These are phyloP conservation scores for Erebia aethiops DNA, from an alignment of 2,888 invertebrate species.

Conservation along the genomic window DNA sequence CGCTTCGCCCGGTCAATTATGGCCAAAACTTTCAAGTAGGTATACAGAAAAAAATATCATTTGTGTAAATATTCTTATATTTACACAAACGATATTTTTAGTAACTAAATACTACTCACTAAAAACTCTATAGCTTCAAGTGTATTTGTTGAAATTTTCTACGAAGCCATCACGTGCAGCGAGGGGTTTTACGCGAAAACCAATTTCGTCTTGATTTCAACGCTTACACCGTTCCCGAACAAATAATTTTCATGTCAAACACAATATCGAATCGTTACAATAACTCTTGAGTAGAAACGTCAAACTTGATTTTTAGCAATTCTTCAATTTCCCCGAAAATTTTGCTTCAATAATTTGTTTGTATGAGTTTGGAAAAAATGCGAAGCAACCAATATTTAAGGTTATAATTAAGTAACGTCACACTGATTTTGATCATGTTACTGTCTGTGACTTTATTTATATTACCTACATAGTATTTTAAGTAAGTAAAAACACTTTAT, in stretches of 20 bases:
- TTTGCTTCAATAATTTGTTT: not conserved
- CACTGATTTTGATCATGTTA: too few relatives aligned
- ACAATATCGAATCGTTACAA: conserved; percentile 65
- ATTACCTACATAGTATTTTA: too few relatives aligned
- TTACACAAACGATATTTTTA: too few relatives aligned
- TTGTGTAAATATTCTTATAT: too few relatives aligned
- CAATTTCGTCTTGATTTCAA: conserved; percentile 49
- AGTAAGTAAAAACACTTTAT: too few relatives aligned
- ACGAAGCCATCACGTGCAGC: conserved; percentile 46
- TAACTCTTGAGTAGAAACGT: conserved; percentile 61
- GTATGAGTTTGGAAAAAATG: not conserved
- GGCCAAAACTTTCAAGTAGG: too few relatives aligned
- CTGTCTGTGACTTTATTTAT: too few relatives aligned
- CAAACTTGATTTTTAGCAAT: conserved; percentile 45
- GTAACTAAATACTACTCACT: too few relatives aligned
- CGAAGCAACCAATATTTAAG: not conserved
- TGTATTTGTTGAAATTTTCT: conserved; percentile 29
- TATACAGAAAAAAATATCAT: too few relatives aligned
- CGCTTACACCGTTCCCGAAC: conserved; percentile 55
- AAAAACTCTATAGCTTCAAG: not conserved
- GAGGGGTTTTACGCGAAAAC: conserved; percentile 45
- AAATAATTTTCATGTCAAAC: conserved; percentile 74
- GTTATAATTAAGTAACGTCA: too few relatives aligned
- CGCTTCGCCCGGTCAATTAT: too few relatives aligned
- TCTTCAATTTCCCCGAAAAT: conserved; percentile 1